Percentiles rank a stretch among this genome's conserved stretches.
Conservation (phyloP, 1,140 invertebrate species). For the Ooceraea biroi region DNA sequence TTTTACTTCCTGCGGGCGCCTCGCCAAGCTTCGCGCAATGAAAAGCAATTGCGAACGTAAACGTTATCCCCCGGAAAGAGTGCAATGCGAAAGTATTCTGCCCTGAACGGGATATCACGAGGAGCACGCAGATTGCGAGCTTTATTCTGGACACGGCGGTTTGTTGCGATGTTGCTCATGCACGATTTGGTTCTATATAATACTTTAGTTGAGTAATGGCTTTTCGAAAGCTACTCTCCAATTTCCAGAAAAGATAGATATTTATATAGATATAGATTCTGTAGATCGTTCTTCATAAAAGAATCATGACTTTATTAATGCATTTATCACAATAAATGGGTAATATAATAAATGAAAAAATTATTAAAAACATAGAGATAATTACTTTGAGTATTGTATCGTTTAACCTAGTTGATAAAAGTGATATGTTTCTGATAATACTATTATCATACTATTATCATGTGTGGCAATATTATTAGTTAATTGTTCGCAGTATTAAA, state of each 20-base stretch:
- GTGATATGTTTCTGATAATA: no score
- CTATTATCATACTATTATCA: no score
- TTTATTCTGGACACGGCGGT: not conserved
- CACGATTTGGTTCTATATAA: not conserved
- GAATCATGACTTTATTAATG: no score
- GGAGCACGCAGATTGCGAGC: not conserved
- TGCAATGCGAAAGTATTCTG: not conserved
- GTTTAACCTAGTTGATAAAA: no score
- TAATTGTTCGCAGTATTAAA: not conserved
- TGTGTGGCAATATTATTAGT: no score
- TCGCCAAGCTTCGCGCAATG: slow-evolving; percentile 43
- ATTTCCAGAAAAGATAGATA: no score
- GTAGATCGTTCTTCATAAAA: no score
- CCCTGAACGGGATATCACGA: not conserved
- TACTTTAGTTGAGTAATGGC: not conserved
- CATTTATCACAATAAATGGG: no score
- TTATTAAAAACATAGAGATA: no score
- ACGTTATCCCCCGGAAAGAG: slow-evolving; percentile 6
- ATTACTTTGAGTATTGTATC: no score
- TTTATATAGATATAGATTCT: no score
- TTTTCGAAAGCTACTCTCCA: not conserved
- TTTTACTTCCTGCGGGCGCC: slow-evolving; percentile 12
- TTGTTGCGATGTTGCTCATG: not conserved
- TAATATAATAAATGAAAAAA: no score
- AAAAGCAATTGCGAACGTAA: slow-evolving; percentile 42